Base-by-base conservation (phyloP, 2,888 invertebrate genomes). In the Napeogenes sylphis region DNA sequence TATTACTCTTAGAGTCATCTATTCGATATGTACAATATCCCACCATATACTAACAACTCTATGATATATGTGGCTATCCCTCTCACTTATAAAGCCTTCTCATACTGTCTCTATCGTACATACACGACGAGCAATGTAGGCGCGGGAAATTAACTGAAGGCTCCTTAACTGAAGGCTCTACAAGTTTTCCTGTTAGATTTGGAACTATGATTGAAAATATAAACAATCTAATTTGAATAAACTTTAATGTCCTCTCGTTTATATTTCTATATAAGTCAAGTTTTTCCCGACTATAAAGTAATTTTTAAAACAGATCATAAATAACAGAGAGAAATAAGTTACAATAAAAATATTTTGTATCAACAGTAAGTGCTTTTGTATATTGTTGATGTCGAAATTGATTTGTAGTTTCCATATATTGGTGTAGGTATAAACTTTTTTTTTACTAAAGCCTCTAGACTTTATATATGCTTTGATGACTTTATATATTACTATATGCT, bases 1-100 rank as follows among this genome's bases (percentile, higher is more conserved):
- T 4, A 38, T 21, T 32, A 54, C 66, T 66, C 66, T 54, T 30
- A 51, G 66, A 61, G 66, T 59, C 61, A 61, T 30, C 6, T 4
- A 60, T 59, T 54, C 56, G 58, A 55, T 51, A 45, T 32, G 35
- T 38, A 54, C 32, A 57, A 35, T n/a, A 58, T 55, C 32, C 45
- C 8, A 10, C 38, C 55, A 38, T 51, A 13, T 46, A 45, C 55
- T 78, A 75, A 57, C 42, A 42, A 42, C 42, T 84, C 84, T 81
- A 65, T 79, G 79, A 62, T 72, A 76, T 47, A 58, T 59, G 35
- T 81, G 75, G 75, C 68, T 70, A 66, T 79, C 83, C 73, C 75
- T 69, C 65, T 83, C 77, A 63, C 45, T 59, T 75, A 56, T 33
- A 42, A 47, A 35, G 14, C 33, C 38, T 53, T 45, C 33, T 21